Evolutionary conservation across 2,113 vertebrate genomes (phyloP).

Genomic region (Embiotoca jacksoni): DNA sequence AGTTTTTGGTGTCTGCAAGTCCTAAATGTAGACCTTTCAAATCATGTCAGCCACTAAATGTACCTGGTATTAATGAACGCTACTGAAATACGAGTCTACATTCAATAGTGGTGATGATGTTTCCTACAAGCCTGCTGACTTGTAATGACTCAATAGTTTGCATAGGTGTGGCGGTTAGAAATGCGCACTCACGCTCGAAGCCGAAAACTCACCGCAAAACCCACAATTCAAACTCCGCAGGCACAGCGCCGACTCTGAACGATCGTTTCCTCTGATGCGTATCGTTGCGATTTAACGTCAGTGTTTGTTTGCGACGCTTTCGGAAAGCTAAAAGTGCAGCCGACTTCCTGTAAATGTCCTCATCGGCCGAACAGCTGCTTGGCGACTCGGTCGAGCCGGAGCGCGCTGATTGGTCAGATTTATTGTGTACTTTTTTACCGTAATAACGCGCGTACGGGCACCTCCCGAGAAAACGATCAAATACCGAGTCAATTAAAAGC

Average conservation of each 20-base stretch:
- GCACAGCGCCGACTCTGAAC: background rate
- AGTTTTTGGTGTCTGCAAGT: no score
- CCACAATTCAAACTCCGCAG: background rate
- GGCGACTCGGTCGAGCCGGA: background rate
- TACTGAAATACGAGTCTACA: no score
- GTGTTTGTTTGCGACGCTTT: background rate
- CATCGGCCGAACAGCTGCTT: background rate
- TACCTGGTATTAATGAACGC: no score
- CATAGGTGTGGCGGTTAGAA: conserved; percentile 18
- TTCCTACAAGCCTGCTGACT: background rate
- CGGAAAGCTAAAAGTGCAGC: background rate
- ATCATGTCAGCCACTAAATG: no score
- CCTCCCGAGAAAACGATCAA: background rate
- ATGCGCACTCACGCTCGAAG: background rate
- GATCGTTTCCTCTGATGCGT: background rate
- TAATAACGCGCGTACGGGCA: conserved; percentile 10
- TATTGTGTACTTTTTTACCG: conserved; percentile 50
- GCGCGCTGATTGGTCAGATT: conserved; percentile 50
- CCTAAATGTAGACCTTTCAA: no score
- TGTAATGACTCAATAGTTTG: conserved; percentile 28
- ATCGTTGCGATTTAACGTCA: no score
- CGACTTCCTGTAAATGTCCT: conserved; percentile 20
- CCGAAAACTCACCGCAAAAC: conserved; percentile 58
- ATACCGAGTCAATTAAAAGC: background rate
- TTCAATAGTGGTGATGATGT: no score